Percentiles rank a stretch among this genome's conserved stretches.
Evolutionary conservation across 2,113 vertebrate species (phyloP).

Genomic region (Calidris pygmaea): DNA sequence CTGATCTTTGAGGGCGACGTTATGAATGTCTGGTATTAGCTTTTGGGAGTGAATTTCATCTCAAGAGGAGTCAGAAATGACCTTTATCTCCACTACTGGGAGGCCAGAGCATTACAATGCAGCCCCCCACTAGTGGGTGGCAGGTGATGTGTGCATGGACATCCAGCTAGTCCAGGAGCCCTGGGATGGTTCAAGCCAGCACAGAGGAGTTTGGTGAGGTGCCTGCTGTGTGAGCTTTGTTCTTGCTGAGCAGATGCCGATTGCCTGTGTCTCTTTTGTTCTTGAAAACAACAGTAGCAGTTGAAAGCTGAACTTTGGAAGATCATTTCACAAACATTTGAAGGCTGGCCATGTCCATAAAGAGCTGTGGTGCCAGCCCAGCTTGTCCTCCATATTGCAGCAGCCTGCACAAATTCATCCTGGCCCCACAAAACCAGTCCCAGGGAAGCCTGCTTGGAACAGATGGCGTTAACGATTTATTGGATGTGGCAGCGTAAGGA

Average conservation of each 20-base stretch:
- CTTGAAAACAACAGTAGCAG: background rate
- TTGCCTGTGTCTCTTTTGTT: background rate
- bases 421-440: background rate
- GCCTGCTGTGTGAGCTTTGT: background rate
- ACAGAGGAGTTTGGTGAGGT: background rate
- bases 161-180: background rate
- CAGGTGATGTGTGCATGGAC: background rate
- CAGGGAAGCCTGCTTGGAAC: background rate
- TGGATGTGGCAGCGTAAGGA: constrained; percentile 2
- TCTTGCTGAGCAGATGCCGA: background rate
- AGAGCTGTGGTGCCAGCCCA: background rate
- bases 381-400: background rate
- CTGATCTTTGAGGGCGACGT: background rate
- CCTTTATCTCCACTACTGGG: background rate
- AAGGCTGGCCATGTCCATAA: background rate
- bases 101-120: background rate
- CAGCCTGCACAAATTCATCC: background rate
- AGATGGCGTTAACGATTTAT: background rate
- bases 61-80: background rate
- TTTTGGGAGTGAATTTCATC: background rate
- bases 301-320: background rate
- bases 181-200: background rate
- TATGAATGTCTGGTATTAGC: background rate
- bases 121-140: rapidly evolving
- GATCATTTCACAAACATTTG: background rate